phyloP scores from a whole-genome alignment of 2,113 vertebrate genomes.

The Hiodon tergisus region DNA sequence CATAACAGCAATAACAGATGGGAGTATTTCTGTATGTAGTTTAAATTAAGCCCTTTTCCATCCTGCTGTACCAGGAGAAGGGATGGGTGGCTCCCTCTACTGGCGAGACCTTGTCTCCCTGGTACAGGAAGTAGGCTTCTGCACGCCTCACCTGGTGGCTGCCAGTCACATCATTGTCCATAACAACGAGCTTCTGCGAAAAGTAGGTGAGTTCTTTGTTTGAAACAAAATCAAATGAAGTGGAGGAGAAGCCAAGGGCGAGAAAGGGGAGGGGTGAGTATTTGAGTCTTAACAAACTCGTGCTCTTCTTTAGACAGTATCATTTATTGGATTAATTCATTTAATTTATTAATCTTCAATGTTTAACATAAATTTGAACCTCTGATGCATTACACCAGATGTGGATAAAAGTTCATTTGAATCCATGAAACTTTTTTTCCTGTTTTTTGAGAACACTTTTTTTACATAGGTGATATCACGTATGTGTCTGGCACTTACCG shows the following conservation, averaged over 20 bases:
- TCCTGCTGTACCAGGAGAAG: conserved; percentile 48
- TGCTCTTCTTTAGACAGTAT: too few species aligned
- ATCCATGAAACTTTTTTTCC: neutral
- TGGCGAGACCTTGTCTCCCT: conserved; percentile 54
- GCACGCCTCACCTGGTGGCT: conserved; percentile 51
- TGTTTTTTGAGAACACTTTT: neutral
- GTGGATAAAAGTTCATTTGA: too few species aligned
- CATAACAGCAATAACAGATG: neutral
- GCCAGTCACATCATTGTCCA: conserved; percentile 50
- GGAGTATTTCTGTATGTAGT: too few species aligned
- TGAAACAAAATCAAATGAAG: neutral
- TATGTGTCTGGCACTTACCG: conserved; percentile 60
- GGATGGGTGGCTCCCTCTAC: conserved; percentile 57
- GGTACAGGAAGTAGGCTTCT: conserved; percentile 54
- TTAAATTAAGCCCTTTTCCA: neutral
- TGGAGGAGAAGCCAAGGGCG: too few species aligned
- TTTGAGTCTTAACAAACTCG: too few species aligned
- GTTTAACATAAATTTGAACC: too few species aligned
- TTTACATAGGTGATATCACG: conserved; percentile 47
- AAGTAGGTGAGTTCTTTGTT: conserved; percentile 47
- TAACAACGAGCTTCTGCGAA: conserved; percentile 52
- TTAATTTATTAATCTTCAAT: too few species aligned
- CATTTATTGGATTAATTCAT: too few species aligned
- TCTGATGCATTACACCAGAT: too few species aligned
- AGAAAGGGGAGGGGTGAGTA: too few species aligned